These are phyloP conservation scores for Dreissena rostriformis DNA, from an alignment of 1,140 invertebrate species.

Conservation along the genomic window DNA sequence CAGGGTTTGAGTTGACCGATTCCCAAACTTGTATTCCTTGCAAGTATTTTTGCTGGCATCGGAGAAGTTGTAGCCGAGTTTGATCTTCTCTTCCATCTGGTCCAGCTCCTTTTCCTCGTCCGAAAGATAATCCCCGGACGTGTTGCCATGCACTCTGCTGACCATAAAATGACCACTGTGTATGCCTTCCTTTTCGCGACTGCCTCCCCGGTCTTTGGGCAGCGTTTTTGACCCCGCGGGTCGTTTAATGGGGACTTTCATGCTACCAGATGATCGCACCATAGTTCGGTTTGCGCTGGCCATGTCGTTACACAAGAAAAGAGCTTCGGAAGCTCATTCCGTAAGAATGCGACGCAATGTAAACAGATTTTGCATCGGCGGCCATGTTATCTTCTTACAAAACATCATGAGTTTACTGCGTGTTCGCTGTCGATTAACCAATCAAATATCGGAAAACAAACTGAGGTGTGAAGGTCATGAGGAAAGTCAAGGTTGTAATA, in stretches of 20 bases:
- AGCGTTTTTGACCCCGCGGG: neutral
- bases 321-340: too few species aligned
- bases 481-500: too few species aligned
- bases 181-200: slow-evolving; percentile 82
- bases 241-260: slow-evolving; percentile 19
- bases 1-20: slow-evolving; percentile 83
- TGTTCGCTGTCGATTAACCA: neutral
- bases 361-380: neutral
- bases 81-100: slow-evolving; percentile 46
- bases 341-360: neutral
- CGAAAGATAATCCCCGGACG: slow-evolving; percentile 86
- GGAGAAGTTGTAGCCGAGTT: slow-evolving; percentile 76
- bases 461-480: too few species aligned
- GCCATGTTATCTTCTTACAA: slow-evolving; percentile 33
- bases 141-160: slow-evolving; percentile 94
- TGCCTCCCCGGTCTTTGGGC: slow-evolving; percentile 13
- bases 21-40: slow-evolving; percentile 79
- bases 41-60: slow-evolving; percentile 81
- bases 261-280: neutral
- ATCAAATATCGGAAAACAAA: slow-evolving; percentile 7
- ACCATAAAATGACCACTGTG: slow-evolving; percentile 99
- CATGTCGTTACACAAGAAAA: neutral
- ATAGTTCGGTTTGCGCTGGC: neutral
- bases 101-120: slow-evolving; percentile 89
- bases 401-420: slow-evolving; percentile 17